Base-by-base conservation (phyloP, 2,888 invertebrate genomes). In the Ornithoptera alexandrae region DNA sequence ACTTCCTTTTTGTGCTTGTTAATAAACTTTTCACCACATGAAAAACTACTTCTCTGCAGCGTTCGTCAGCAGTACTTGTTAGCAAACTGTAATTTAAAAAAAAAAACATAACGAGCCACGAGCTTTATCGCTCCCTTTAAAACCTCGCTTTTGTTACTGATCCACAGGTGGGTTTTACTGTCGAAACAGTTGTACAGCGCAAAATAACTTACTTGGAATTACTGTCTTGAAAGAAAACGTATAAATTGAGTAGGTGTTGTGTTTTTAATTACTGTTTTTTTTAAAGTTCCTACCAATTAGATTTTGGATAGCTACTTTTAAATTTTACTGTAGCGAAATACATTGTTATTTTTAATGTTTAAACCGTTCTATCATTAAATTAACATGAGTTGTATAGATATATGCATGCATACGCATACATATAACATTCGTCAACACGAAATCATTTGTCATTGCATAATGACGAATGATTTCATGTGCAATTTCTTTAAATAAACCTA, bases 101-200 rank as follows among this genome's bases (percentile, higher is more conserved):
- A 65, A 66, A 67, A 68, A 62, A 62, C 62, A 46, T 68, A 68
- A 68, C 67, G 67, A 68, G 67, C 67, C 67, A 62, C 62, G 67
- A 62, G 67, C 62, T 68, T 68, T 68, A 68, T 68, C 62, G 67
- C 67, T 56, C 62, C 46, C 62, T 68, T 68, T 68, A 57, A 68
- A 67, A 68, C 67, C 62, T 17, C 30, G 62, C 58, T 68, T 66
- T 68, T 67, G 62, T 62, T 62, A 62, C 67, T 58, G 67, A 57
- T 68, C 67, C 67, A 68, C 67, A 68, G 67, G 67, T 68, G 67
- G 62, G 62, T 68, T 68, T 68, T 68, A 68, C 46, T 62, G 58
- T 68, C 62, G 58, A 68, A 62, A 62, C 62, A 62, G 62, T 62
- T 57, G 56, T 42, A 56, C 56, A 39, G 6, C 42, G 62, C 24